Evolutionary conservation across 2,797 vertebrate species (phyloP), one percentile per base, ranked within the genome.

Genomic region (Astyanax mexicanus): DNA sequence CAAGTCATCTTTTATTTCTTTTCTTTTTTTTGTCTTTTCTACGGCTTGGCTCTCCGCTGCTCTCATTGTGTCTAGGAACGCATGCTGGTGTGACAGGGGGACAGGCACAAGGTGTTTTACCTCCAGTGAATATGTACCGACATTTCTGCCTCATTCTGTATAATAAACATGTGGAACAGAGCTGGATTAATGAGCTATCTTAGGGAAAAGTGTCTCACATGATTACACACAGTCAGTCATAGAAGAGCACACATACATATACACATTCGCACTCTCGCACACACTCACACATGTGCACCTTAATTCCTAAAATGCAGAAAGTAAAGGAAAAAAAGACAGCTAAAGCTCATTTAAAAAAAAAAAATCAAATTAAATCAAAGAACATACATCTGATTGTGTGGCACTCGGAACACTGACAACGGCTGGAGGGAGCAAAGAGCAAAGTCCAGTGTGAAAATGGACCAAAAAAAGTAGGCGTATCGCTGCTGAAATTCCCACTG

Each of bases 351-450:
- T n/a, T n/a, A 72, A 51, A 51, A 87, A 78, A 77, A 76, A 84
- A 84, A 79, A 37, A 10, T 15, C 45, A 64, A 74, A 71, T 80
- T 86, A 69, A 76, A 80, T 75, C 84, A 72, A 91, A 92, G 21
- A 73, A 47, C 69, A 80, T 79, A 84, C 51, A 45, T 11, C n/a
- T 8, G n/a, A 69, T 55, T 47, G 29, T 65, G 72, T 44, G 49
- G n/a, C 40, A 58, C 40, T 45, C 80, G 76, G 55, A 61, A 85
- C 80, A 65, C 81, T 54, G 87, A 86, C 86, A 75, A 80, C 75
- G 72, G 83, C 27, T 84, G 80, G 81, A 81, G 73, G 76, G 78
- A 84, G 74, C 60, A 81, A 83, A 85, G 78, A 84, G 74, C 60
- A 81, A 83, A 85, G 80, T 85, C 55, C 44, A 72, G 82, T 84